Evolutionary conservation across 2,113 vertebrate species (phyloP).

Genomic region (Mohoua ochrocephala): DNA sequence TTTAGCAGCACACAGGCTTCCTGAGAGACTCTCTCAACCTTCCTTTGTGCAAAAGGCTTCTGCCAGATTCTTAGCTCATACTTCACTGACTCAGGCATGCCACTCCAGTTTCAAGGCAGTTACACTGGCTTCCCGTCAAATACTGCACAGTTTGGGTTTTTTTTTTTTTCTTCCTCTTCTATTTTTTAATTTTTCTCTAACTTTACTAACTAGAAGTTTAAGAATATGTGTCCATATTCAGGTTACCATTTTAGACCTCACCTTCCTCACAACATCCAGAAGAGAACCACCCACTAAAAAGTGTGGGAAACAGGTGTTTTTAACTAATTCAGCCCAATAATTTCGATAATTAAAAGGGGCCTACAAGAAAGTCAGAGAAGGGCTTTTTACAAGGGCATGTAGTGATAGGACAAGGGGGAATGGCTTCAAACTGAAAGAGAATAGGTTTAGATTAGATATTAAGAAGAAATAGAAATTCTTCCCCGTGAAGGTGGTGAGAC

Average conservation of each 20-base stretch:
- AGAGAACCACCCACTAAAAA: not conserved
- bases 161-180: accelerated
- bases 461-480: not conserved
- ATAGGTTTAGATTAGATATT: not conserved
- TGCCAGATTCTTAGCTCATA: constrained; percentile 59
- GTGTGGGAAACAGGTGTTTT: not conserved
- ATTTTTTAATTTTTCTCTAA: not conserved
- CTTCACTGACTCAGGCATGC: constrained; percentile 48
- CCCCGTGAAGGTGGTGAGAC: accelerated
- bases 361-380: not conserved
- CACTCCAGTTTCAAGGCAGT: constrained; percentile 52
- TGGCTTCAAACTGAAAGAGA: not conserved
- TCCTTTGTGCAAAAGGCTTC: constrained; percentile 51
- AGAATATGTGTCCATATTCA: not conserved
- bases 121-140: constrained; percentile 22
- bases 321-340: not conserved
- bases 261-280: not conserved
- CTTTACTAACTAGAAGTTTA: not conserved
- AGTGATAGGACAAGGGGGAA: not conserved
- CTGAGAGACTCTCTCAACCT: constrained; percentile 57
- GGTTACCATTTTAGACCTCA: not conserved
- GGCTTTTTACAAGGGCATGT: not conserved
- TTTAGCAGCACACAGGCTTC: constrained; percentile 16
- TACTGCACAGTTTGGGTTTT: not conserved
- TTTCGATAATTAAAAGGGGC: not conserved